Conservation (phyloP, 2,888 invertebrate genomes). For the Lucinisca nassula region DNA sequence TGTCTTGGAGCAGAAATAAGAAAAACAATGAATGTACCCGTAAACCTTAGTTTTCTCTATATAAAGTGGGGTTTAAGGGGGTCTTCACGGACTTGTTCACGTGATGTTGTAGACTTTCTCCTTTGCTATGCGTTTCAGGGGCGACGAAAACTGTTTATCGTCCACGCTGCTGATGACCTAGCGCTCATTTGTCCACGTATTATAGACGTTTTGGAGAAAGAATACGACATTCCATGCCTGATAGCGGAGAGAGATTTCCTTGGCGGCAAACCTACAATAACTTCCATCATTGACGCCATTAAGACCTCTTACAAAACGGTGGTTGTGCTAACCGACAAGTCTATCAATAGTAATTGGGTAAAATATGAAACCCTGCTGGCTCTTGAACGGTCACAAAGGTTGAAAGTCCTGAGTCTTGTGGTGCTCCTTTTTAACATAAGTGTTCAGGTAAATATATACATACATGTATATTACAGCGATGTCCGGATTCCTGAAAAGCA, state of each 20-base stretch:
- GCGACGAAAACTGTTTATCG: not conserved
- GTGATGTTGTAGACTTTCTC: no score
- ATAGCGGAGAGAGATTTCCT: not conserved
- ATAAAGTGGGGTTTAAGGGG: no score
- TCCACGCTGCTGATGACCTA: not conserved
- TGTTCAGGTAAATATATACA: not conserved
- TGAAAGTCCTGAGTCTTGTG: slow-evolving; percentile 20
- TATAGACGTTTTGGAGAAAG: not conserved
- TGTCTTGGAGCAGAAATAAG: no score
- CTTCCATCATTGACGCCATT: not conserved
- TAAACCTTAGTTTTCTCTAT: no score
- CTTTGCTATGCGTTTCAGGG: no score
- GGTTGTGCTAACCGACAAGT: slow-evolving; percentile 16
- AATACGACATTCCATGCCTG: not conserved
- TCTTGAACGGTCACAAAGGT: slow-evolving; percentile 38
- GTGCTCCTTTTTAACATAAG: slow-evolving; percentile 24
- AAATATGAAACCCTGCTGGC: slow-evolving; percentile 45
- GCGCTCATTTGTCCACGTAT: not conserved
- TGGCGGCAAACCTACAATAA: not conserved
- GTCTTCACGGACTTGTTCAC: no score
- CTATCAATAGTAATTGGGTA: slow-evolving; percentile 21
- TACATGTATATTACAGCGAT: no score
- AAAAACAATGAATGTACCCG: no score
- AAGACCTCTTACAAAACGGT: slow-evolving; percentile 14
- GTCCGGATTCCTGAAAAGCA: no score